Conservation (phyloP, 2,113 vertebrate genomes). For the Beaufortia kweichowensis region DNA sequence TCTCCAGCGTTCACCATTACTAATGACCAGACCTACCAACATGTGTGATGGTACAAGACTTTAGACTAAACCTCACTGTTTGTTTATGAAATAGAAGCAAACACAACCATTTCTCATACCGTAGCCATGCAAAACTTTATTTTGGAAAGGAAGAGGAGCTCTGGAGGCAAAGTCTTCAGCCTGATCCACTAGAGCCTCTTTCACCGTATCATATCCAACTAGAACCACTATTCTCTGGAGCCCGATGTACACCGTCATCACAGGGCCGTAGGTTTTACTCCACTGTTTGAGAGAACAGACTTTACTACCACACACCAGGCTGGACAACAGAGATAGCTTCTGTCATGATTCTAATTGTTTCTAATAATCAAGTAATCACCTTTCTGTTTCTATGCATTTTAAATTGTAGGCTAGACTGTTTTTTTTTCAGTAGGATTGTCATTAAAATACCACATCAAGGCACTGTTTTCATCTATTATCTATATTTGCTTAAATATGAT, state of each 20-base stretch:
- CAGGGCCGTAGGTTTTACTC: conserved; percentile 66
- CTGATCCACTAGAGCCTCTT: conserved; percentile 71
- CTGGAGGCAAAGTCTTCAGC: conserved; percentile 72
- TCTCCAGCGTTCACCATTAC: conserved; percentile 72
- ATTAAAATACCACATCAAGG: too few relatives aligned
- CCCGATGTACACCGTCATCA: conserved; percentile 71
- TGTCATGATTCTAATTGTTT: too few relatives aligned
- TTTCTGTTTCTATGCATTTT: too few relatives aligned
- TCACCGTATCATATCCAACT: conserved; percentile 70
- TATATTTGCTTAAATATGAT: too few relatives aligned
- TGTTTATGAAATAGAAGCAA: neutral
- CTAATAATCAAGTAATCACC: too few relatives aligned
- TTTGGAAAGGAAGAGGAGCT: conserved; percentile 52
- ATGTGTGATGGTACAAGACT: neutral
- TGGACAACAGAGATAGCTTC: too few relatives aligned
- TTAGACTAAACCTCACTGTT: neutral
- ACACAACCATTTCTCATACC: conserved; percentile 55
- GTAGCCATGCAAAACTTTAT: conserved; percentile 57
- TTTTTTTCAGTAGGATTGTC: too few relatives aligned
- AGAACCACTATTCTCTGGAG: conserved; percentile 64
- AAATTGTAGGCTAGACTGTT: neutral
- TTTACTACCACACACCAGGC: neutral
- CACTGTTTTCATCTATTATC: too few relatives aligned
- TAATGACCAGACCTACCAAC: conserved; percentile 65
- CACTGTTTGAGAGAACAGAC: conserved; percentile 48